phyloP scores from a whole-genome alignment of 2,797 vertebrate genomes.

The Apodemus agrarius region DNA sequence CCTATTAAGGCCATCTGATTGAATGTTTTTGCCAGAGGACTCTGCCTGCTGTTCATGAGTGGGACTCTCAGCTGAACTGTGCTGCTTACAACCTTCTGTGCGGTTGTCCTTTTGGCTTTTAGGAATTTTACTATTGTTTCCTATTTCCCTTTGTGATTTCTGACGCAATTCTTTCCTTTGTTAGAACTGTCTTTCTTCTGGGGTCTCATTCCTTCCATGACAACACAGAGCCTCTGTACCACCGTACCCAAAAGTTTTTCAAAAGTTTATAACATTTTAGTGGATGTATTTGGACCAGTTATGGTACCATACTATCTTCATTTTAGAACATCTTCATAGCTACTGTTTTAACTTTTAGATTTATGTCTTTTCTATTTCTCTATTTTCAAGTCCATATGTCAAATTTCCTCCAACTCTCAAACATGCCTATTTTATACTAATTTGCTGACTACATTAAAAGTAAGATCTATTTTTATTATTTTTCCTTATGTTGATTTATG shows the following conservation, averaged over 20 bases:
- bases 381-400: neutral
- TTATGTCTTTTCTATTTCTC: neutral
- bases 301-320: neutral
- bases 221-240: neutral
- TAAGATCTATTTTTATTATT: neutral
- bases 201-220: neutral
- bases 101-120: neutral
- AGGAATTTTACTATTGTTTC: neutral
- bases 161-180: neutral
- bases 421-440: neutral
- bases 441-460: neutral
- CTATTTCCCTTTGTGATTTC: neutral
- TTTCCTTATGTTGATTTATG: neutral
- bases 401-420: neutral
- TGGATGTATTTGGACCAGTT: neutral
- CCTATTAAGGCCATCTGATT: neutral
- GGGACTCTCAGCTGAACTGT: neutral
- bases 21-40: no score
- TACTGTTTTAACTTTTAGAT: neutral
- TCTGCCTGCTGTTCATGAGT: neutral
- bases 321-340: neutral
- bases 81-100: neutral
- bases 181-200: neutral
- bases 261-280: neutral
- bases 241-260: neutral